Conservation (phyloP, 2,113 vertebrate genomes). For the Urocynchramus pylzowi region DNA sequence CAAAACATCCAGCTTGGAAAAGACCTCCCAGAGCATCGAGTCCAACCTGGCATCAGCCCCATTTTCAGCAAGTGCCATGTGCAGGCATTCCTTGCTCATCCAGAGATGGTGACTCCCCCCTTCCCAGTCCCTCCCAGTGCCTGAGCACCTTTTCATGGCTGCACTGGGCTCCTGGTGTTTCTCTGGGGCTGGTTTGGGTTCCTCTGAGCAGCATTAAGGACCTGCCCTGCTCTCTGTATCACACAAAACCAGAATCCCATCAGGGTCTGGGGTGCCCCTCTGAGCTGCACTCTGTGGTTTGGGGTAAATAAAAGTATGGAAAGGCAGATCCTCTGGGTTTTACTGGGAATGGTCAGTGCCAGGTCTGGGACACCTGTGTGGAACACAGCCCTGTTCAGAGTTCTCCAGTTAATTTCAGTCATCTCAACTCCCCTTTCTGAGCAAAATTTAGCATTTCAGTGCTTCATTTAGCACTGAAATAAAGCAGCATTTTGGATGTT, state of each 20-base stretch:
- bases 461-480: neutral
- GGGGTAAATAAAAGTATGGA: neutral
- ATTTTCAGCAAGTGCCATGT: neutral
- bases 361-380: neutral
- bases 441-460: too few species aligned
- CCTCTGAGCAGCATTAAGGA: neutral
- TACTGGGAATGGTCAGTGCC: neutral
- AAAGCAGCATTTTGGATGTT: neutral
- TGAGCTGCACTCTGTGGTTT: neutral
- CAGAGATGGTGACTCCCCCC: neutral
- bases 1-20: neutral
- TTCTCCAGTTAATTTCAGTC: rapidly evolving
- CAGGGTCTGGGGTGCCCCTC: neutral
- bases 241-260: neutral
- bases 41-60: neutral
- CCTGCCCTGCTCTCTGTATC: neutral
- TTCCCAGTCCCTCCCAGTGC: neutral
- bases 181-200: neutral
- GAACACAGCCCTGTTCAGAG: neutral
- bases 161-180: neutral
- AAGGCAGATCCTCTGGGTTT: neutral
- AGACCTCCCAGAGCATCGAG: neutral
- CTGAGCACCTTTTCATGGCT: neutral
- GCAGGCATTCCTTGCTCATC: neutral
- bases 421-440: neutral